Percentiles rank a stretch among this genome's conserved stretches.
Evolutionary conservation across 2,113 vertebrate species (phyloP).

Genomic region (Bos indicus): DNA sequence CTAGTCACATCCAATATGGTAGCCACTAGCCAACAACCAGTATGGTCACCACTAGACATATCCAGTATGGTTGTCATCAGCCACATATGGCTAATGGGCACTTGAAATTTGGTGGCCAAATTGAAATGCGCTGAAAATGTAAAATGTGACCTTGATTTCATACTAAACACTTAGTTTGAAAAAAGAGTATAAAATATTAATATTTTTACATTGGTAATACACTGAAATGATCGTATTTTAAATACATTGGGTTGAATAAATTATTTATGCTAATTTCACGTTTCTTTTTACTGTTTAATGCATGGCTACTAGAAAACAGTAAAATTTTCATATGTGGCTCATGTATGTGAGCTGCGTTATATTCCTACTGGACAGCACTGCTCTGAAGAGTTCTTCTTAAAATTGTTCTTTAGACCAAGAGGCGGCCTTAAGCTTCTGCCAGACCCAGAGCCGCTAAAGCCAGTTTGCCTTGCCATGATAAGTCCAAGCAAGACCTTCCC

Average conservation of each 20-base stretch:
- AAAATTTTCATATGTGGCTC: neutral
- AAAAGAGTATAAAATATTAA: neutral
- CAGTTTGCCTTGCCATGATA: neutral
- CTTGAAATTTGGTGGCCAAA: neutral
- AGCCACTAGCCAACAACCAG: neutral
- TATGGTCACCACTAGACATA: neutral
- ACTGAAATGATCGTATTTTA: neutral
- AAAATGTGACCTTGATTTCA: neutral
- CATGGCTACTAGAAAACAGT: neutral
- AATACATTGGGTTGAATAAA: neutral
- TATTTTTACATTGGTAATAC: neutral
- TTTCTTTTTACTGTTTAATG: neutral
- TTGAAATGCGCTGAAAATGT: neutral
- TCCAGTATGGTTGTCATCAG: neutral
- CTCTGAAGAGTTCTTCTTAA: neutral
- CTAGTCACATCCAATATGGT: neutral
- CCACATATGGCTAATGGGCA: neutral
- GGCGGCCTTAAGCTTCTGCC: neutral
- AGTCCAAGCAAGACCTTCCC: neutral
- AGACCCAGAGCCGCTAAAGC: neutral
- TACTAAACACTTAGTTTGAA: neutral
- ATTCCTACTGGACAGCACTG: neutral
- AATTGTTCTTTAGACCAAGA: neutral
- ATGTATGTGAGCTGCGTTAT: rapidly evolving
- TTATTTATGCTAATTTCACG: neutral